Conservation (phyloP, 2,113 vertebrate species). For the Gulo gulo region DNA sequence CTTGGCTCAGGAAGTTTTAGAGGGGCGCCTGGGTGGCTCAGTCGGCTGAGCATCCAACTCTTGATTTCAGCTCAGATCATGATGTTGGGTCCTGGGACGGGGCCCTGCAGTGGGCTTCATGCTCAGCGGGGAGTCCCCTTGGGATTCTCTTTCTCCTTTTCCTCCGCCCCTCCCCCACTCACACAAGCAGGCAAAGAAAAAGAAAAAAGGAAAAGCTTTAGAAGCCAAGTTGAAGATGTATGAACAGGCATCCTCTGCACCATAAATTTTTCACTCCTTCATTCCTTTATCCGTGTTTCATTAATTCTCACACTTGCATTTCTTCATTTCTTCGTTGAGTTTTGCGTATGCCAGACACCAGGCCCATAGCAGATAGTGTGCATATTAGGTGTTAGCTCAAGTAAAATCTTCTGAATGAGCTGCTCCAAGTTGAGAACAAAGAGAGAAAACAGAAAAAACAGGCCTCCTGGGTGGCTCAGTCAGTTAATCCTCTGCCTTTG, state of each 20-base stretch:
- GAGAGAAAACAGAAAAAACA: background rate
- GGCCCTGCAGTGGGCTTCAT: no score
- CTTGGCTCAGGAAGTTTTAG: background rate
- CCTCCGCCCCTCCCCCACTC: background rate
- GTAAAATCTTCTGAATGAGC: background rate
- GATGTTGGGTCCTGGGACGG: background rate
- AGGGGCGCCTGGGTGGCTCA: background rate
- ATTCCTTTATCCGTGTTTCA: background rate
- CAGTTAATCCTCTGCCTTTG: background rate
- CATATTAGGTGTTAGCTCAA: background rate
- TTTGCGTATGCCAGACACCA: background rate
- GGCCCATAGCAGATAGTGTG: no score
- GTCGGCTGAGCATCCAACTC: background rate
- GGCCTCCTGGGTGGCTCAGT: background rate
- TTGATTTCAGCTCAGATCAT: background rate
- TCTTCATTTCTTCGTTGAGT: background rate
- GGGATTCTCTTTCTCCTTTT: background rate
- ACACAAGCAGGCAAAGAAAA: background rate
- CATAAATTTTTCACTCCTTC: background rate
- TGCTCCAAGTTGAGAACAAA: background rate
- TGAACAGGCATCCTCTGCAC: background rate
- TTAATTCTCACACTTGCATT: background rate
- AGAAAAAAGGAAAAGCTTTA: background rate
- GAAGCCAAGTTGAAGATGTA: background rate
- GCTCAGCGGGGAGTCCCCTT: background rate